Conservation (phyloP, 2,797 vertebrate genomes). For the Pseudochaenichthys georgianus region DNA sequence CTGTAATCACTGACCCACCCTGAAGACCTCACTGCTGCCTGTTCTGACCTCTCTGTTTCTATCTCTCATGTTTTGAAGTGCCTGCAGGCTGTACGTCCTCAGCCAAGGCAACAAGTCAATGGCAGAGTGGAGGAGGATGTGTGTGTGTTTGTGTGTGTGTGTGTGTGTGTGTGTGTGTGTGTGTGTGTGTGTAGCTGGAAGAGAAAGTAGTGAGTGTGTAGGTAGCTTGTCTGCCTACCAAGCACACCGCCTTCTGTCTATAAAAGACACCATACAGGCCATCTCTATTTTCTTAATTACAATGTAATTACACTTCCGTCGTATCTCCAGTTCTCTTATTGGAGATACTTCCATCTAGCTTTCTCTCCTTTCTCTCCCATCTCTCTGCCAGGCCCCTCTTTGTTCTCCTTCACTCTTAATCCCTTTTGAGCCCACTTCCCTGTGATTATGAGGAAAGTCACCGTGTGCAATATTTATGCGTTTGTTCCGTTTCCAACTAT, state of each 20-base stretch:
- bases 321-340: slow-evolving; percentile 21
- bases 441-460: slow-evolving; percentile 25
- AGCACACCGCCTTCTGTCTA: slow-evolving; percentile 51
- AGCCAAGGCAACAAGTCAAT: slow-evolving; percentile 75
- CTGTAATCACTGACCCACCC: slow-evolving; percentile 47
- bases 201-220: slow-evolving; percentile 53
- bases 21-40: slow-evolving; percentile 41
- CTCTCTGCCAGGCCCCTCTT: slow-evolving; percentile 7
- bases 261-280: slow-evolving; percentile 46
- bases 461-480: not conserved
- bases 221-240: slow-evolving; percentile 67
- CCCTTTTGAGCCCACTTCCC: slow-evolving; percentile 13
- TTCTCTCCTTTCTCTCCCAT: slow-evolving; percentile 11
- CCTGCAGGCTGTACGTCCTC: slow-evolving; percentile 65
- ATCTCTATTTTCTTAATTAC: slow-evolving; percentile 71
- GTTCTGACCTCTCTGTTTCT: slow-evolving; percentile 35
- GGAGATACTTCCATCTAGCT: slow-evolving; percentile 8
- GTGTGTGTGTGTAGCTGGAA: slow-evolving; percentile 32
- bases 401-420: slow-evolving; percentile 22
- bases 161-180: slow-evolving; percentile 15
- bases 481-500: not conserved
- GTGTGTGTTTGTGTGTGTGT: slow-evolving; percentile 18
- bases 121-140: slow-evolving; percentile 45
- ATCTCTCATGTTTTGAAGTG: slow-evolving; percentile 50
- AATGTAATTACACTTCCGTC: slow-evolving; percentile 56